These are phyloP conservation scores for Spheniscus mendiculus DNA, from an alignment of 2,113 vertebrate genomes.

Conservation along the genomic window DNA sequence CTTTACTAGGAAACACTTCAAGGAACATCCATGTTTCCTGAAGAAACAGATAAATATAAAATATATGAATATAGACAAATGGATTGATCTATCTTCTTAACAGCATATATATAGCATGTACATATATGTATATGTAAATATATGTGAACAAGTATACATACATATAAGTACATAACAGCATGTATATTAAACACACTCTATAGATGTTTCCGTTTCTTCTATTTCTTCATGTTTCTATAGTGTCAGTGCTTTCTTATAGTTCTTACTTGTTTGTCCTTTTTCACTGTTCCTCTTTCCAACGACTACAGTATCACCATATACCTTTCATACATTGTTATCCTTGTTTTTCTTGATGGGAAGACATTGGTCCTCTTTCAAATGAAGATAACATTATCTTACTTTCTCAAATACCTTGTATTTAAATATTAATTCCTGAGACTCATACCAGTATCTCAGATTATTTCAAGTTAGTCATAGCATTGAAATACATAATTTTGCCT, in stretches of 20 bases:
- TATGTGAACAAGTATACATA: not conserved
- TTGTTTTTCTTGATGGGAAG: not conserved
- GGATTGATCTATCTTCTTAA: not conserved
- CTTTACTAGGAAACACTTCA: not conserved
- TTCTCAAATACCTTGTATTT: not conserved
- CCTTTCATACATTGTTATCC: not conserved
- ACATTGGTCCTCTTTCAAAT: not conserved
- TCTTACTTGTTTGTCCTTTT: not conserved
- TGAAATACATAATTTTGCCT: not conserved
- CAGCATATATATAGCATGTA: not conserved
- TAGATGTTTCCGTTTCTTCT: not conserved
- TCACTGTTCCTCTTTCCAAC: not conserved
- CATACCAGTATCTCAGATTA: not conserved
- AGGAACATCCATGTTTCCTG: not conserved
- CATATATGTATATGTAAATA: not conserved
- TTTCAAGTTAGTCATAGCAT: not conserved
- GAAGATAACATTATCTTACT: not conserved
- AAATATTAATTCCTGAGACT: not conserved
- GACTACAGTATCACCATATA: not conserved
- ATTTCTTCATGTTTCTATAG: not conserved
- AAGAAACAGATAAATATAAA: not conserved
- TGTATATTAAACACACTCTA: not conserved
- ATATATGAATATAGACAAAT: not conserved
- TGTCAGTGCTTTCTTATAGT: not conserved
- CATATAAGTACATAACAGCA: fast-evolving